Percentiles rank a stretch among this genome's conserved stretches.
Evolutionary conservation across 2,888 invertebrate species (phyloP).

Genomic region (Penaeus monodon): DNA sequence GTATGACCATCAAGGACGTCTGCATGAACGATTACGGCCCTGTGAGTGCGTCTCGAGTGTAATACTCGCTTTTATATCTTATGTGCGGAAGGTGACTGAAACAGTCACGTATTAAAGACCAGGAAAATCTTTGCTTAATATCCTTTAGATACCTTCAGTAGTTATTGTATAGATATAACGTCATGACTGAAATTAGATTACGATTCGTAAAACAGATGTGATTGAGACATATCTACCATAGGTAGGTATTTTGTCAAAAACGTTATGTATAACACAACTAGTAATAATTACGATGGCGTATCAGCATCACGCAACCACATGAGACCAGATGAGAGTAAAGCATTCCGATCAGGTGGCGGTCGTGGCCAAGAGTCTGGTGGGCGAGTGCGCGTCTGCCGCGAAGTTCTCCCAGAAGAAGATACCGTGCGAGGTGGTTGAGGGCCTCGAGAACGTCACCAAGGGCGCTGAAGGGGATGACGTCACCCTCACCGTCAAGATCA

Average conservation of each 20-base stretch:
- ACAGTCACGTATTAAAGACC: background rate
- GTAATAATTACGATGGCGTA: background rate
- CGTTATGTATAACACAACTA: background rate
- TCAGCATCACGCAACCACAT: too few species aligned
- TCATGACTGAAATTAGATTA: too few species aligned
- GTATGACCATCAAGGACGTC: conserved; percentile 80
- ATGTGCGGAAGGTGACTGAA: too few species aligned
- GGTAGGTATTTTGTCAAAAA: background rate
- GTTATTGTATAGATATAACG: background rate
- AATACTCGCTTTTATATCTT: background rate
- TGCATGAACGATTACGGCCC: conserved; percentile 75
- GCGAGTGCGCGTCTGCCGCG: conserved; percentile 39
- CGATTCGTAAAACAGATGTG: background rate
- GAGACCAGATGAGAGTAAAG: background rate
- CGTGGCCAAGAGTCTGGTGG: conserved; percentile 46
- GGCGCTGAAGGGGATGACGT: conserved; percentile 84
- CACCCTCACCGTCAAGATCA: conserved; percentile 83
- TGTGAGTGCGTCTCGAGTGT: conserved; percentile 72
- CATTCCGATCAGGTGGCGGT: conserved; percentile 25
- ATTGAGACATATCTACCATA: background rate
- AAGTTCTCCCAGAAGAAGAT: conserved; percentile 56
- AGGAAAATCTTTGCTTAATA: background rate
- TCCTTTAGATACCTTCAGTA: background rate
- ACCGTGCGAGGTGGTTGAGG: conserved; percentile 55
- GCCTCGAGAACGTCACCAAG: conserved; percentile 69